Evolutionary conservation across 2,888 invertebrate species (phyloP).

Genomic region (Cephus spinipes): DNA sequence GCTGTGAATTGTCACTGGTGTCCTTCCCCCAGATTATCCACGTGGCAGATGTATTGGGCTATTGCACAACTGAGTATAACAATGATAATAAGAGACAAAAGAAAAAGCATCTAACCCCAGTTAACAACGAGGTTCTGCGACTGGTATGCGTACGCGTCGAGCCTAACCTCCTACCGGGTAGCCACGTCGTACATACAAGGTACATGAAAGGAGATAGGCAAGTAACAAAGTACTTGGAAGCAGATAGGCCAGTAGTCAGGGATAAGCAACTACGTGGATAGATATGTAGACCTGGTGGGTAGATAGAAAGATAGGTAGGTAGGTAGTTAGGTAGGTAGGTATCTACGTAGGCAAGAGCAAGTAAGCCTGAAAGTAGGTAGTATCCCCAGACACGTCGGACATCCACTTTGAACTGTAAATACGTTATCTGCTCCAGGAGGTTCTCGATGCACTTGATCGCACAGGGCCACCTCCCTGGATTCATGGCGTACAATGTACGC

Average conservation of each 20-base stretch:
- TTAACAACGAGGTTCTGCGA: background rate
- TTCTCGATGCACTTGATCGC: conserved; percentile 48
- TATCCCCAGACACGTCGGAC: conserved; percentile 22
- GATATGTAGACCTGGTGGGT: background rate
- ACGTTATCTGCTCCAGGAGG: conserved; percentile 47
- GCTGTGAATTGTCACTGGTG: background rate
- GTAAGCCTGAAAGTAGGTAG: background rate
- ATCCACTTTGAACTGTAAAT: conserved; percentile 50
- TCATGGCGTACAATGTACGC: background rate
- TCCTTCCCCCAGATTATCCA: background rate
- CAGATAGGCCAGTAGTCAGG: background rate
- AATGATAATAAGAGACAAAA: background rate
- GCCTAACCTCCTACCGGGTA: background rate
- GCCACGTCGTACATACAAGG: background rate
- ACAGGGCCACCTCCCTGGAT: conserved; percentile 33
- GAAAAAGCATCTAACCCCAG: background rate
- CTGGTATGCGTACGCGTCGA: background rate
- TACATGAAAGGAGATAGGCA: background rate
- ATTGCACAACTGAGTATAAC: background rate
- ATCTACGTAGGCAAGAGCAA: background rate
- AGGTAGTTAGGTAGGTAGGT: background rate
- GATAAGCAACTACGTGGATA: background rate
- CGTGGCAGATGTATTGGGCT: background rate
- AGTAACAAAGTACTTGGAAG: background rate
- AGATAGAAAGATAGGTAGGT: no score